A percentile compares a stretch with the other conserved stretches of the same genome.
Evolutionary conservation across 2,797 vertebrate genomes (phyloP).

Genomic region (Sarcophilus harrisii): DNA sequence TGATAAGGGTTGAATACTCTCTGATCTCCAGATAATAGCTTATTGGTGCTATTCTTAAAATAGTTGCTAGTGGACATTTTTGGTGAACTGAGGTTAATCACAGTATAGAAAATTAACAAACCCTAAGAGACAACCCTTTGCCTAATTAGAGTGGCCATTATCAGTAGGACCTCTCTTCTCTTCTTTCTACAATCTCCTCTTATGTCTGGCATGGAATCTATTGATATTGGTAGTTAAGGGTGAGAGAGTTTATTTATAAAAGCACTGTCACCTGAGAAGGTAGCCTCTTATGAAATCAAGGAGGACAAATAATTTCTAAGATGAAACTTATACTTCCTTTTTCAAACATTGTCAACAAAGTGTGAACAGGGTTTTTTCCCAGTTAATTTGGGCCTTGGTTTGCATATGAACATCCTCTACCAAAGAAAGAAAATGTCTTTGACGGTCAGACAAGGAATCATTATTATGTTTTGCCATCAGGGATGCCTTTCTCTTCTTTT

Average conservation of each 20-base stretch:
- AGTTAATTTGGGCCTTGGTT: not conserved
- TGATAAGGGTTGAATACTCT: not conserved
- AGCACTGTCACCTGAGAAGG: not conserved
- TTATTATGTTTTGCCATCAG: not conserved
- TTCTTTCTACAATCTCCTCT: not conserved
- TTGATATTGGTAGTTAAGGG: not conserved
- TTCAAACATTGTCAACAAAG: not conserved
- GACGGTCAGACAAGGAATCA: not conserved
- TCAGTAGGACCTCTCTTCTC: not conserved
- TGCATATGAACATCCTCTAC: not conserved
- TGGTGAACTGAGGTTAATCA: not conserved
- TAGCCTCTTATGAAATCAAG: not conserved
- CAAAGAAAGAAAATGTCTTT: not conserved
- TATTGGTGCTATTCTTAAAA: not conserved
- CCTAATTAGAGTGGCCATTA: not conserved
- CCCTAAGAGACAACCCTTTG: not conserved
- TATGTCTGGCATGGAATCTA: not conserved
- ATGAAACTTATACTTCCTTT: not conserved
- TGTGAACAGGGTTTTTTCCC: not conserved
- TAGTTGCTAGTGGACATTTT: not conserved
- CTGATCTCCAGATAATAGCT: not conserved
- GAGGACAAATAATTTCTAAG: not conserved
- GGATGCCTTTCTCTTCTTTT: not conserved
- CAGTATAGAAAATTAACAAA: not conserved
- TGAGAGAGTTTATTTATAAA: not conserved